These are phyloP conservation scores for Oryctolagus cuniculus DNA, from an alignment of 2,113 vertebrate genomes.

Conservation along the genomic window mOryCun1.1 NC_091453.1:22821001-22821500, in stretches of 20 bases:
- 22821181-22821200: conserved; percentile 20
- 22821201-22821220: neutral
- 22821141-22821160: neutral
- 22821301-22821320: neutral
- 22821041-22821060: neutral
- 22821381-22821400: neutral
- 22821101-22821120: neutral
- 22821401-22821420: accelerated
- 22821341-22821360: conserved; percentile 69
- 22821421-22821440: neutral
- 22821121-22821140: neutral
- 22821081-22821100: neutral
- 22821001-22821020: neutral
- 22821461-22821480: neutral
- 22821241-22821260: neutral
- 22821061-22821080: neutral
- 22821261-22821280: conserved; percentile 8
- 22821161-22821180: conserved; percentile 38
- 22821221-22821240: neutral
- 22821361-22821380: conserved; percentile 42
- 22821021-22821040: neutral
- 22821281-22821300: conserved; percentile 11
- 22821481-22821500: conserved; percentile 66
- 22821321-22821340: neutral
- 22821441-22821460: neutral